Base-by-base conservation (phyloP, 2,113 vertebrate genomes). In the Sinocyclocheilus anshuiensis region DNA sequence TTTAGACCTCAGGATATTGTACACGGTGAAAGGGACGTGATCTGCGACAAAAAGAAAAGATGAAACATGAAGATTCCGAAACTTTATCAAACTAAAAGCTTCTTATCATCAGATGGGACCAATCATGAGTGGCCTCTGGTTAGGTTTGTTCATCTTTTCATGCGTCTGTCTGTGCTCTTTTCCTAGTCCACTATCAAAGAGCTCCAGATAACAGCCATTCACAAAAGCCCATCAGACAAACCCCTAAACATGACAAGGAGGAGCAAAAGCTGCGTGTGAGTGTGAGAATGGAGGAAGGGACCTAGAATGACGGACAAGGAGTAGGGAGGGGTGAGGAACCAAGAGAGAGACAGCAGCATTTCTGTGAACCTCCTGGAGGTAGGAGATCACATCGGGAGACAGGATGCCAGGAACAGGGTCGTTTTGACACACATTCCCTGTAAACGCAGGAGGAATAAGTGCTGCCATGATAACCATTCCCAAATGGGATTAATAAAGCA, bases 21-120 rank as follows among this genome's bases (percentile, higher is more conserved):
- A 2, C 3, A 6, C 48, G 42, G 10, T 75, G 18, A 75, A 75
- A 42, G 10, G 11, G 74, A 48, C 10, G 2, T 48, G 39, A 76
- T 50, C 74, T n/a, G 16, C 13, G 13, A 8, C 22, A 11, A 13
- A 76, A 76, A 36, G 53, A 76, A 24, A 76, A 65, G 4, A 22
- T 2, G 91, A 93, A 94, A 90, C 81, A 71, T 22, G 26, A 55
- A 4, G 11, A 45, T 81, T 65, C 20, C 0, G 2, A 45, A 67
- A 67, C 13, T 3, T 83, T 16, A 72, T 67, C 80, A 33, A 69
- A 18, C 59, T 20, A 20, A 69, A 50, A 55, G 81, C 45, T 39
- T 83, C 45, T 72, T 83, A 72, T 83, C 65, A 53, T 69, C 67
- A 72, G 63, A 53, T 53, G 65, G 65, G 39, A 69, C 79, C 79